Conservation (phyloP, 35 echinoderm and acorn worm species). For the Hemicentrotus pulcherrimus region DNA sequence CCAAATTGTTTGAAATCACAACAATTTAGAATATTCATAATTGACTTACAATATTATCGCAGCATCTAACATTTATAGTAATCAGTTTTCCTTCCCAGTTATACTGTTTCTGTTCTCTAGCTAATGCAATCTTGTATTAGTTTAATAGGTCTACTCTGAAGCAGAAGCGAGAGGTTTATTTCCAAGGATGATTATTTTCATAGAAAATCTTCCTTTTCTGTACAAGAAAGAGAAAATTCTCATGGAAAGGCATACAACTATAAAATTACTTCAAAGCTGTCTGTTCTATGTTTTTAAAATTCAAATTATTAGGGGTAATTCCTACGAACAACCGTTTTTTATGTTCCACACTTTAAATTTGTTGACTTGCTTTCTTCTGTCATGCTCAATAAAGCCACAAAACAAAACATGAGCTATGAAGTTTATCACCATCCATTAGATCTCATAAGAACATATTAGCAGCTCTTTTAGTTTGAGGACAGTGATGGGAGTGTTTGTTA, state of each 20-base stretch:
- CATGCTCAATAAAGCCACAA: not conserved
- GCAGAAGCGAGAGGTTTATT: not conserved
- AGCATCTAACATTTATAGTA: not conserved
- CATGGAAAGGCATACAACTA: not conserved
- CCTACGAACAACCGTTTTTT: no score
- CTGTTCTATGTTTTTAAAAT: not conserved
- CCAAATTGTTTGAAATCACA: not conserved
- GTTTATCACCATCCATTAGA: not conserved
- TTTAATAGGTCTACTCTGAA: not conserved
- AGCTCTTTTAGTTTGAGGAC: not conserved
- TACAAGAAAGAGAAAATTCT: not conserved
- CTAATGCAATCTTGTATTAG: not conserved
- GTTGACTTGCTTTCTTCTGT: not conserved
- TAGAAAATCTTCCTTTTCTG: not conserved
- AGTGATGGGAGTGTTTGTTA: not conserved
- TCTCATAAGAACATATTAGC: not conserved
- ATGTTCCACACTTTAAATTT: no score
- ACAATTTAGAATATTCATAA: not conserved
- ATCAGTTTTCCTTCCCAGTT: not conserved
- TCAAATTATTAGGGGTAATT: not conserved
- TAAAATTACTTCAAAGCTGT: not conserved
- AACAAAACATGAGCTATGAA: not conserved
- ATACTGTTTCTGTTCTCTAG: not conserved
- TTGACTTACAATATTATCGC: not conserved
- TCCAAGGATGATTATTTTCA: not conserved